Conservation (phyloP, 2,113 vertebrate species). For the Pelecanoides urinatrix region DNA sequence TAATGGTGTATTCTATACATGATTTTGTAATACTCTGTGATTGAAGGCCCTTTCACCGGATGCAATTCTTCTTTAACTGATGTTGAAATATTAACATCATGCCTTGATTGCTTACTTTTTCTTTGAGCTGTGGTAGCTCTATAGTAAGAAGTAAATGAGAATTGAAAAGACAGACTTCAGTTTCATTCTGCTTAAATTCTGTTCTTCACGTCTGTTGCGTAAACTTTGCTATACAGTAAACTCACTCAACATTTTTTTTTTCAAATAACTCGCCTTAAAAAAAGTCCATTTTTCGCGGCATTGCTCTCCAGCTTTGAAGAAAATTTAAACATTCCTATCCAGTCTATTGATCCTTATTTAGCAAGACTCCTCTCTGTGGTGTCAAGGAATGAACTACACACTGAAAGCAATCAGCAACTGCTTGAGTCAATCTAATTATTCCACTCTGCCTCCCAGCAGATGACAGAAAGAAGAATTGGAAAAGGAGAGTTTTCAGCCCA, state of each 20-base stretch:
- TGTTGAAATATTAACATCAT: background rate
- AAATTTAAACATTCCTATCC: constrained; percentile 25
- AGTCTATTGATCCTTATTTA: constrained; percentile 50
- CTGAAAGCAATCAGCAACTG: constrained; percentile 50
- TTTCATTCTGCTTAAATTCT: background rate
- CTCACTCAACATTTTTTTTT: background rate
- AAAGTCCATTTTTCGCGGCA: background rate
- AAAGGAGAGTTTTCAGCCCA: constrained; percentile 8
- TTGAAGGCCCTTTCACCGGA: background rate
- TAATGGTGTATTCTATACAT: background rate
- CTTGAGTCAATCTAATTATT: constrained; percentile 56
- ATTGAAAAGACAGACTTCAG: background rate
- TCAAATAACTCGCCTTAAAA: background rate
- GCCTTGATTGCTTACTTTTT: background rate
- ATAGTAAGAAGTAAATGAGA: background rate
- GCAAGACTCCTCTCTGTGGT: background rate
- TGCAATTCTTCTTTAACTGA: background rate
- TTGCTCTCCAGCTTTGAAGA: constrained; percentile 3
- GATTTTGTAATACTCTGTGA: background rate
- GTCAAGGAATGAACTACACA: constrained; percentile 17
- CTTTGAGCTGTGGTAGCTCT: background rate
- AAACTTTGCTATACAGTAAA: background rate
- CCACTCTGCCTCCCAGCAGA: background rate
- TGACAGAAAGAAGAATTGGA: constrained; percentile 22
- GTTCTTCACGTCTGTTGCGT: background rate